Evolutionary conservation across 1,140 invertebrate genomes (phyloP).

Genomic region (Archivesica marissinica): DNA sequence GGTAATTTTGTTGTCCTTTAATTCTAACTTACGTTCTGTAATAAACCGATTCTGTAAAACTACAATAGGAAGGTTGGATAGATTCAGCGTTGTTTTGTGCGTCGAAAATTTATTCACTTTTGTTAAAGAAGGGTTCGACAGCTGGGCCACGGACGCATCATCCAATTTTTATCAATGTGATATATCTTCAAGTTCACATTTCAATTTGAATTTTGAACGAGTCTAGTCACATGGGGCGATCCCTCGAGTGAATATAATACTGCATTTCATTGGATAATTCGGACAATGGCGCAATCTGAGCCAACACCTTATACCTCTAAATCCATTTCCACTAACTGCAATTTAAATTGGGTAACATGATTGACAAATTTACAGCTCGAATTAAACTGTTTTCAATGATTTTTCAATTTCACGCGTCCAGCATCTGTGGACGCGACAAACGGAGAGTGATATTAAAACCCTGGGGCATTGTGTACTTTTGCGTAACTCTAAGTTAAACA

Average conservation of each 20-base stretch:
- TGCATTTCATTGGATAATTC: slow-evolving; percentile 61
- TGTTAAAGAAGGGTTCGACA: slow-evolving; percentile 5
- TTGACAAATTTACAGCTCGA: slow-evolving; percentile 46
- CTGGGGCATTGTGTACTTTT: slow-evolving; percentile 54
- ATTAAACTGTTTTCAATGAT: slow-evolving; percentile 39
- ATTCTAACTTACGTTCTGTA: slow-evolving; percentile 51
- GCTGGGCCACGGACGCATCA: slow-evolving; percentile 20
- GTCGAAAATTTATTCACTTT: slow-evolving; percentile 41
- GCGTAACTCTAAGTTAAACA: slow-evolving; percentile 37
- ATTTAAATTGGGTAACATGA: slow-evolving; percentile 28
- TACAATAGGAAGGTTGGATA: slow-evolving; percentile 42
- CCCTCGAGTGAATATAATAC: slow-evolving; percentile 6
- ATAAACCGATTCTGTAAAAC: neutral
- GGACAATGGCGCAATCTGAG: slow-evolving; percentile 44
- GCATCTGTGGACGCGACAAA: slow-evolving; percentile 54
- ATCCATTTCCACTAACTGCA: slow-evolving; percentile 21
- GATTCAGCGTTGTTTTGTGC: slow-evolving; percentile 32
- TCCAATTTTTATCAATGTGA: slow-evolving; percentile 20
- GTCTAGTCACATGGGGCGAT: slow-evolving; percentile 30
- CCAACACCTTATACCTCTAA: slow-evolving; percentile 15
- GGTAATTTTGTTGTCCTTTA: slow-evolving; percentile 49
- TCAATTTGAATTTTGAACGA: slow-evolving; percentile 28
- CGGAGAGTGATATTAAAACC: slow-evolving; percentile 22
- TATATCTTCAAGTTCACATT: slow-evolving; percentile 50
- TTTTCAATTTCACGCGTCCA: slow-evolving; percentile 51